Evolutionary conservation across 2,888 invertebrate species (phyloP), one percentile per base, ranked within the genome.

Genomic region (Caenorhabditis angaria): DNA sequence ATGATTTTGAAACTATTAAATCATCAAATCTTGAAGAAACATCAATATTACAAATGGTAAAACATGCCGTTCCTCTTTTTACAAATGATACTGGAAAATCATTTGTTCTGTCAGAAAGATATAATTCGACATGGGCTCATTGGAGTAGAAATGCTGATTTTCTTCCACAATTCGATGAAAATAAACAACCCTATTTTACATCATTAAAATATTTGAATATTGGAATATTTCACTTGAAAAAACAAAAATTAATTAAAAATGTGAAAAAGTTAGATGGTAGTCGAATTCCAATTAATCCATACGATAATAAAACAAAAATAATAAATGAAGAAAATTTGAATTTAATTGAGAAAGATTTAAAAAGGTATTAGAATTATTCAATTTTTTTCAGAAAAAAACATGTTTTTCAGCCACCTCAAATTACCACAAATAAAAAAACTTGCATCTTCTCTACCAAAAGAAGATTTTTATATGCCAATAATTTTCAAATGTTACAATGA

Each of bases 41-140:
- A 12, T 41, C 27, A 2, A 24, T 65, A 48, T 41, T 62, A 59
- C 1, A 22, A 22, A 12, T 59, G 61, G 50, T 65, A 62, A 63
- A 66, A 61, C 24, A 41, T 25, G 53, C 65, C 3, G 53, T 60
- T n/a, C 0, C 29, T 0, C 54, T 65, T 20, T 25, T 24, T 1
- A 27, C 59, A 2, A 35, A 47, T 8, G 59, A 60, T 10, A 25
- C 6, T n/a, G 70, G 70, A 22, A 53, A 65, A 35, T 48, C 62
- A 0, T 50, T 66, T 18, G 50, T 66, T n/a, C 65, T 65, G 8
- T 61, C 70, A 2, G 65, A 70, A 27, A 25, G 66, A 32, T 65
- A 51, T 63, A 70, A 70, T 56, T 70, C 70, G 54, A 70, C 70
- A 51, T 65, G 65, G 70, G 47, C 63, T 2, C 55, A 70, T 51